Evolutionary conservation across 2,888 invertebrate genomes (phyloP).

Genomic region (Meliscaeva auricollis): DNA sequence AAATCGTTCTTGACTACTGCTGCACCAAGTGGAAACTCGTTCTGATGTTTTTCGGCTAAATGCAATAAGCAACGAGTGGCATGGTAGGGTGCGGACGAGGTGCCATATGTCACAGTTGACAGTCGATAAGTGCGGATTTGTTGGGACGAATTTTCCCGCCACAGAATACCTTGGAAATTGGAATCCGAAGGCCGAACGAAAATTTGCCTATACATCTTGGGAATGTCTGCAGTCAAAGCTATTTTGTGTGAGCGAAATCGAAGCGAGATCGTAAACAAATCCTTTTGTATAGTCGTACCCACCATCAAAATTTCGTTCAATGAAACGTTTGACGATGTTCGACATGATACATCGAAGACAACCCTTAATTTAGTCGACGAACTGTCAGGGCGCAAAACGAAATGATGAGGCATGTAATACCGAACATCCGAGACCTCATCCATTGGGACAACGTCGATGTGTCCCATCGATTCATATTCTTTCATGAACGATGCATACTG

Average conservation of each 20-base stretch:
- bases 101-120: conserved; percentile 30
- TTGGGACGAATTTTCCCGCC: conserved; percentile 11
- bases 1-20: conserved; percentile 65
- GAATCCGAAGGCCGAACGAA: background rate
- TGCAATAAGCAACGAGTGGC: conserved; percentile 46
- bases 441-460: conserved; percentile 37
- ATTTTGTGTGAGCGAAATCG: conserved; percentile 5
- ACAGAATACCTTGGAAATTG: conserved; percentile 7
- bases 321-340: conserved; percentile 24
- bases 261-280: background rate
- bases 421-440: conserved; percentile 18
- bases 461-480: conserved; percentile 35
- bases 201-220: conserved; percentile 1
- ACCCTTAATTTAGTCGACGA: conserved; percentile 9
- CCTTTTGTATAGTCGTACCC: conserved; percentile 31
- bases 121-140: conserved; percentile 37
- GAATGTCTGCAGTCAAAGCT: conserved; percentile 10
- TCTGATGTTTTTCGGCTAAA: conserved; percentile 55
- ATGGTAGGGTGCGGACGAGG: conserved; percentile 65
- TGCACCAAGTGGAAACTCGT: conserved; percentile 69
- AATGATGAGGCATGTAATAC: conserved; percentile 7
- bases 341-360: too few relatives aligned
- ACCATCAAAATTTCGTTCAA: conserved; percentile 53
- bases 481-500: conserved; percentile 37
- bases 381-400: background rate